Evolutionary conservation across 2,888 invertebrate genomes (phyloP), one percentile per base, ranked within the genome.

Genomic region (Druceiella hillmani): DNA sequence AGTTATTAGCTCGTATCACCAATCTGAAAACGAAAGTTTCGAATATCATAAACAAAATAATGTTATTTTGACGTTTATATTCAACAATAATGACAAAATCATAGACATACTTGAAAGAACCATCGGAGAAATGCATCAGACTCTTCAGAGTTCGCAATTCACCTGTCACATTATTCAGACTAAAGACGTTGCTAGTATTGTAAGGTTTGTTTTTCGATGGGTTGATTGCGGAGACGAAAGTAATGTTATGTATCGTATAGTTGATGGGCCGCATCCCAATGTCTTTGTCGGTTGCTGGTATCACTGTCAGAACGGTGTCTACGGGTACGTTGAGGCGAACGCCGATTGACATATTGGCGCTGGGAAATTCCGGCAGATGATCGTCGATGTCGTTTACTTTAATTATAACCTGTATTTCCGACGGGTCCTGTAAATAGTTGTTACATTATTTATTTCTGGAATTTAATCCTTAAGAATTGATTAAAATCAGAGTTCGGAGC

Each of bases 241-340:
- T 76, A 34, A 75, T 68, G 46, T 78, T 76, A 2, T 74, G 68
- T 5, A 84, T 75, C 17, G 63, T 66, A 43, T 84, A 82, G n/a
- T 66, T 57, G 6, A 87, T 78, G 1, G 79, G 76, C 2, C 69
- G 54, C 0, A 86, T 78, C 35, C 79, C 78, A 0, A 81, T 74
- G 51, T 87, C 87, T 1, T 67, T 66, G 53, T 87, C 87, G 2
- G 55, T 62, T 1, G 87, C 87, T 15, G 75, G 75, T 3, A 87
- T 57, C 1, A 78, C 79, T 0, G 81, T 75, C 17, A 87, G 71
- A 10, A 78, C 68, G 0, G 84, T 83, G 44, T 86, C 84, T 15
- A 84, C 72, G 1, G 84, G 83, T 0, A 85, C 81, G 54, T 84
- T 86, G 2, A 85, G 66, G 26, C 85, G 71, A 1, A 87, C 84